Evolutionary conservation across 2,797 vertebrate genomes (phyloP), one percentile per base, ranked within the genome.

Genomic region (Taenioides sp.): DNA sequence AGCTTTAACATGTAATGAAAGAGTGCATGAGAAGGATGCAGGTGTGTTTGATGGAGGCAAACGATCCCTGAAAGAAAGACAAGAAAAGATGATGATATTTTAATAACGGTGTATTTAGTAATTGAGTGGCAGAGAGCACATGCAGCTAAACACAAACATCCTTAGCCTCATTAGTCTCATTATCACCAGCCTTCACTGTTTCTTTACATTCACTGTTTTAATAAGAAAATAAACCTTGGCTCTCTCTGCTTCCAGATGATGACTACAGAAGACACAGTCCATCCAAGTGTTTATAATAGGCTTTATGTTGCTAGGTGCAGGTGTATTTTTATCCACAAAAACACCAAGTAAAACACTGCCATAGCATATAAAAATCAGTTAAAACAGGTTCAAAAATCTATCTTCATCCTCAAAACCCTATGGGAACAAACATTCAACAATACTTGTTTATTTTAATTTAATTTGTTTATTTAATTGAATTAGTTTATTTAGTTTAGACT

Each of bases 71-170:
- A 47, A 47, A 47, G 43, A 17, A 16, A 47, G 3, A 47, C 43
- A 55, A 50, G 68, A 82, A 70, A 31, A 82, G 79, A 31, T 81
- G 77, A 78, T 5, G 2, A 47, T 3, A 14, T 5, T 16, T 47
- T 40, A 25, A 65, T 22, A 7, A 7, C 23, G 27, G 37, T 64
- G 62, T 17, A 62, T 3, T 18, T 37, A 1, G 59, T 40, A 23
- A 47, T 14, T 47, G 31, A 12, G 61, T 63, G n/a, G 61, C 34
- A 63, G 12, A 27, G 22, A 25, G 57, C 59, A 61, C 59, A n/a
- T 18, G 14, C 28, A 18, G 17, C 27, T 20, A 23, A 20, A 22
- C n/a, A 25, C 62, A 65, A 65, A 65, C 62, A 25, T 25, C 22
- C n/a, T 47, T 47, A 64, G 62, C 40, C 12, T 47, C 62, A 65